Base-by-base conservation (phyloP, 2,113 vertebrate genomes). In the Tringa solitaria region DNA sequence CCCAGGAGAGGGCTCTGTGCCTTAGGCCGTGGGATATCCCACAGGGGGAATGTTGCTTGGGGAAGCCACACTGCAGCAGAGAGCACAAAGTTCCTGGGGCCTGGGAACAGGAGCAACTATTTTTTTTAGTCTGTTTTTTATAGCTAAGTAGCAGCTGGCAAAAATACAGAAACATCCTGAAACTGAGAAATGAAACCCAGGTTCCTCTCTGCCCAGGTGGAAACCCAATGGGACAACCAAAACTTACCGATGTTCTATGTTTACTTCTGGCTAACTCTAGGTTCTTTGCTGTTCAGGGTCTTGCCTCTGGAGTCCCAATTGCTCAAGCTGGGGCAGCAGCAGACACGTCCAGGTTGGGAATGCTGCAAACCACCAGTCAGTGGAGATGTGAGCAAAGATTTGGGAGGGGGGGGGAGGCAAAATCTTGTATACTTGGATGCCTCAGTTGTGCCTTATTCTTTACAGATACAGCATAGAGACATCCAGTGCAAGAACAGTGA, bases 361-460 rank as follows among this genome's bases (percentile, higher is more conserved):
- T 48, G 53, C 48, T 45, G 15, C 21, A 68, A 53, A 56, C 19
- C 28, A 30, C 50, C 50, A 61, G 3, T 37, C 45, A 59, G 21
- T 23, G 33, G 57, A 82, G 78, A 63, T 30, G 19, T 15, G 33
- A 90, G 33, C 12, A 35, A 24, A 64, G 33, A 12, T 35, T 69
- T 24, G 10, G 4, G 1, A 0, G 4, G 16, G 0, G 4, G 4
- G 3, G 12, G 3, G 24, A 16, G 10, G 65, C 14, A 57, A 54
- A 87, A 37, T 37, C 22, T 4, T 59, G 14, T 46, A 43, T 4
- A 8, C 5, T 14, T 60, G 27, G 17, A 5, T 79, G 50, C 5
- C 35, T 91, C 3, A 0, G 1, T 54, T 51, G 39, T 59, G 43
- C 26, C 32, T 80, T 27, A 48, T 7, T 56, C 57, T 60, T 81